phyloP scores from a whole-genome alignment of 2,888 invertebrate species.

The Physocephala rufipes region DNA sequence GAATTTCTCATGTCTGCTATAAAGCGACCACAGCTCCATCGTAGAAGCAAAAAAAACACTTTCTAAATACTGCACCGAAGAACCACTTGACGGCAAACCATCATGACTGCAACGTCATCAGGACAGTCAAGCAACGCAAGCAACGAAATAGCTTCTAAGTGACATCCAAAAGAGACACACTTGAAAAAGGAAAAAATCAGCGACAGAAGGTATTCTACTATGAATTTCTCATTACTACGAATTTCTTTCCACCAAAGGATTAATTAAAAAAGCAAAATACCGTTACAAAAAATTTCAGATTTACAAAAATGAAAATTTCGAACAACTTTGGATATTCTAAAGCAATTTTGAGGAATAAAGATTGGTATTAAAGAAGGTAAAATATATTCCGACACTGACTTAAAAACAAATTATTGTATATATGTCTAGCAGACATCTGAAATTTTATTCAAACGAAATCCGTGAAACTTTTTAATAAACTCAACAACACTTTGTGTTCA shows the following conservation, averaged over 20 bases:
- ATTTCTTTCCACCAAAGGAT: no score
- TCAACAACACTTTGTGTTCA: no score
- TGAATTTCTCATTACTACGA: no score
- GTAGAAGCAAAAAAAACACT: conserved; percentile 13
- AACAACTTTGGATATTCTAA: neutral
- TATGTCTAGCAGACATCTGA: neutral
- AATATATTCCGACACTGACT: no score
- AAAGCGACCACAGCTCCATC: neutral
- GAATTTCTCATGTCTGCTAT: neutral
- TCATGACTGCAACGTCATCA: neutral
- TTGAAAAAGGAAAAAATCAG: conserved; percentile 13
- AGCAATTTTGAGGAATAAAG: neutral
- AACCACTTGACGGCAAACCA: conserved; percentile 36
- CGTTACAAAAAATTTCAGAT: no score
- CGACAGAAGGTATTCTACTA: no score
- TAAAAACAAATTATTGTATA: no score
- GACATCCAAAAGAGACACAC: conserved; percentile 11
- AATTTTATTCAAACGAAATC: neutral
- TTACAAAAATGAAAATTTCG: neutral
- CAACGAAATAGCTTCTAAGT: neutral
- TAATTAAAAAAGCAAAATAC: no score
- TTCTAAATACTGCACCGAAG: conserved; percentile 15
- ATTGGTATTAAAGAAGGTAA: neutral
- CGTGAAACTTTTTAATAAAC: no score
- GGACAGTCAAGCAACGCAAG: neutral